Evolutionary conservation across 2,888 invertebrate genomes (phyloP).

Genomic region (Heliconius sara): DNA sequence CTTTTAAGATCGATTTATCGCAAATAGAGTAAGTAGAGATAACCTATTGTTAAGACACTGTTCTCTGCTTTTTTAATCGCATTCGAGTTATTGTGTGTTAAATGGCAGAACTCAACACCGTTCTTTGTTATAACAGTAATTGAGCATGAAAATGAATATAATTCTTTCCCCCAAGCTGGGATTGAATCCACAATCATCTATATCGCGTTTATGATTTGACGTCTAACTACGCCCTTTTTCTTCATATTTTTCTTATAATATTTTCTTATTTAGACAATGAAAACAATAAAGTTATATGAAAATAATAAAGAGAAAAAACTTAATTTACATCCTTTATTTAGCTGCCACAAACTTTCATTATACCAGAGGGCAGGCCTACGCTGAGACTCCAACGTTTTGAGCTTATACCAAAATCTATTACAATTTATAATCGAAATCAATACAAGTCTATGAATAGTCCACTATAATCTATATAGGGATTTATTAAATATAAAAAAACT

Average conservation of each 20-base stretch:
- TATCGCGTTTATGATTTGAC: no score
- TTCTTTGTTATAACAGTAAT: not conserved
- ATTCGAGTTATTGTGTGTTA: not conserved
- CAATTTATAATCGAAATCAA: conserved; percentile 2
- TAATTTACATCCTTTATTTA: not conserved
- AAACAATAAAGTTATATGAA: not conserved
- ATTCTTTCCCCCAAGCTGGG: no score
- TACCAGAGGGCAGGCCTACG: not conserved
- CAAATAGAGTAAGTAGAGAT: not conserved
- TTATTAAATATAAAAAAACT: not conserved
- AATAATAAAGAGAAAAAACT: not conserved
- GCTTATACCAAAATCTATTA: conserved; percentile 6
- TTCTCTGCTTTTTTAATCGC: not conserved
- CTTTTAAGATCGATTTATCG: not conserved
- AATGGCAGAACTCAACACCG: not conserved
- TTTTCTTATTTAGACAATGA: not conserved
- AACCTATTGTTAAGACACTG: not conserved
- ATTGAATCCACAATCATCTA: no score
- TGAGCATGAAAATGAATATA: no score
- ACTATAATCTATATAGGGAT: not conserved
- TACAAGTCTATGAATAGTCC: conserved; percentile 5
- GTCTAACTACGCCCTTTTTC: no score
- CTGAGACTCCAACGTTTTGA: not conserved
- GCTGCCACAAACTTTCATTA: conserved; percentile 5
- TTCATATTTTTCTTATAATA: not conserved